Base-by-base conservation (phyloP, 2,888 invertebrate genomes). In the Girardia tigrina region DNA sequence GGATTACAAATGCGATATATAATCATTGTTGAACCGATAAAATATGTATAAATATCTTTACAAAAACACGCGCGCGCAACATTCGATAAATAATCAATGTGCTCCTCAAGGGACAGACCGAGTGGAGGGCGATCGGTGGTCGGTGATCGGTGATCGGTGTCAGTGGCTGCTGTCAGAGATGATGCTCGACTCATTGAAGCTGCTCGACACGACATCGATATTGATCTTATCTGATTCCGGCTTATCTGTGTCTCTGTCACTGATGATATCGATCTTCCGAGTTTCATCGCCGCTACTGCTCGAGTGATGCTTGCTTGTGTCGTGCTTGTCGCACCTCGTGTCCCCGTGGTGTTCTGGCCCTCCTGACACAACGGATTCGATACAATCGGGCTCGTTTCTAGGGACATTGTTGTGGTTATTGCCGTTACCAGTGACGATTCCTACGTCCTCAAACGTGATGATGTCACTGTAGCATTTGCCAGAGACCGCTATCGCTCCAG, bases 121-220 rank as follows among this genome's bases (percentile, higher is more conserved):
- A n/a, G n/a, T n/a, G n/a, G n/a, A n/a, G n/a, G n/a, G n/a, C n/a
- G n/a, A n/a, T n/a, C n/a, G n/a, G n/a, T n/a, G n/a, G n/a, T n/a
- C n/a, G n/a, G n/a, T n/a, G n/a, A n/a, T n/a, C n/a, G n/a, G n/a
- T n/a, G n/a, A n/a, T n/a, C n/a, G n/a, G n/a, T n/a, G n/a, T n/a
- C n/a, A n/a, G n/a, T n/a, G n/a, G n/a, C 56, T 56, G 56, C 56
- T 56, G 23, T 56, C 56, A 56, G 56, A 56, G 23, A 56, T 56
- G 6, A 23, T n/a, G 23, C 56, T 56, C 6, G 4, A 20, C n/a
- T 56, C 56, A 56, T 56, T 56, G 56, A 56, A 16, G 23, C 56
- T 56, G n/a, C 56, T 56, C 56, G 56, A 56, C 4, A 56, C 56
- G n/a, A 56, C n/a, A 16, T 56, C 56, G 2, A 56, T n/a, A n/a